Percentiles rank a stretch among this genome's conserved stretches.
Evolutionary conservation across 2,113 vertebrate species (phyloP).

Genomic region (Tragelaphus strepsiceros): DNA sequence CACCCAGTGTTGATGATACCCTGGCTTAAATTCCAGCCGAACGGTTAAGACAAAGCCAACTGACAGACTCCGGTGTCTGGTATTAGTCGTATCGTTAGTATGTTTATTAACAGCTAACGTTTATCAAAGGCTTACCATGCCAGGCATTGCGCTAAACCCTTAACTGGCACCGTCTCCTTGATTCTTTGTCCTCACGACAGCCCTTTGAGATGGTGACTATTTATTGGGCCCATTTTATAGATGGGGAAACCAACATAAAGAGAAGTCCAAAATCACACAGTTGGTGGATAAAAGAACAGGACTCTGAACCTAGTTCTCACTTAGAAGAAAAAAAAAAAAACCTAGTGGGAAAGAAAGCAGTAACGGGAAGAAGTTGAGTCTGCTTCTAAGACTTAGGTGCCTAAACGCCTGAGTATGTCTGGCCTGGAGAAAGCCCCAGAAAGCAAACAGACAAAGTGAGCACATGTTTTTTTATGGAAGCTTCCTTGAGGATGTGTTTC

Average conservation of each 20-base stretch:
- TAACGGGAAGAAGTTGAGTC: neutral
- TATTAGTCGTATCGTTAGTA: neutral
- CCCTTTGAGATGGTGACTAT: neutral
- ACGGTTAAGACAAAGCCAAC: neutral
- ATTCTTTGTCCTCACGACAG: neutral
- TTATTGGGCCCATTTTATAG: neutral
- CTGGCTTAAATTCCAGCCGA: conserved; percentile 10
- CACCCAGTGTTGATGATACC: neutral
- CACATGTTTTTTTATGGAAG: neutral
- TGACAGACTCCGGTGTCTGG: neutral
- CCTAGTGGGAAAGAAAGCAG: neutral
- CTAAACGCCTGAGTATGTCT: neutral
- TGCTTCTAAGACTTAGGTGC: neutral
- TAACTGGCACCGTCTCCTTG: neutral
- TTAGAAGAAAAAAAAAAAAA: neutral
- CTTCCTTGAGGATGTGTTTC: neutral
- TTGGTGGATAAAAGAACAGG: neutral
- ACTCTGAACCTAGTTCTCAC: neutral
- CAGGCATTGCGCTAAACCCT: neutral
- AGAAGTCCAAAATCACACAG: neutral
- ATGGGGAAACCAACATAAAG: neutral
- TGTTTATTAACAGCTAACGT: conserved; percentile 38
- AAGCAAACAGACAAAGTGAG: neutral
- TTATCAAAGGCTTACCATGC: neutral
- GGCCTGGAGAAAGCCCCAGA: neutral